Percentiles rank a stretch among this genome's conserved stretches.
phyloP scores from a whole-genome alignment of 2,888 invertebrate genomes.

The Microctonus aethiopoides region DNA sequence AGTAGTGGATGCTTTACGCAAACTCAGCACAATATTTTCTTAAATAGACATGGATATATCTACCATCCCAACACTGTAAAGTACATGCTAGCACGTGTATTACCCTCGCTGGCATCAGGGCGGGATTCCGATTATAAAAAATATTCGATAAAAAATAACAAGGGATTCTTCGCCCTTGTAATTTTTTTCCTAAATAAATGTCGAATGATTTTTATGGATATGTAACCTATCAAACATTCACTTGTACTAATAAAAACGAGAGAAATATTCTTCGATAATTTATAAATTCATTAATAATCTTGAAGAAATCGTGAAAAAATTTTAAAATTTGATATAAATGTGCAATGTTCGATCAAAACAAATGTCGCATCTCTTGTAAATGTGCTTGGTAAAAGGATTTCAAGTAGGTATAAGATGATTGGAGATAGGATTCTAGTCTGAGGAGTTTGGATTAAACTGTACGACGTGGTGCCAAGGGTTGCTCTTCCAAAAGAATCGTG shows the following conservation, averaged over 20 bases:
- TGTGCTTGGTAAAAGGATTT: slow-evolving; percentile 27
- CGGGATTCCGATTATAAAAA: not conserved
- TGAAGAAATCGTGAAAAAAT: no score
- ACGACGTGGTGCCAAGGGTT: not conserved
- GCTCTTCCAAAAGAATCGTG: not conserved
- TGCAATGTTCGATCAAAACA: slow-evolving; percentile 26
- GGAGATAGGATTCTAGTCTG: not conserved
- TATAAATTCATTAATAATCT: no score
- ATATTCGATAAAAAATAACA: slow-evolving; percentile 10
- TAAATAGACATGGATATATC: not conserved
- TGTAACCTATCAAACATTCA: no score
- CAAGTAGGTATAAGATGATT: not conserved
- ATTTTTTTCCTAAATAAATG: not conserved
- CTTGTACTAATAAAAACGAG: no score
- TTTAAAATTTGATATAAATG: slow-evolving; percentile 11
- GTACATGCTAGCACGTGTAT: not conserved
- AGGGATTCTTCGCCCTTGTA: not conserved
- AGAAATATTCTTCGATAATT: not conserved
- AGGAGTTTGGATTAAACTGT: not conserved
- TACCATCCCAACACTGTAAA: not conserved
- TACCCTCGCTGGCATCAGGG: not conserved
- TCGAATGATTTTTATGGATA: no score
- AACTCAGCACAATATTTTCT: slow-evolving; percentile 8
- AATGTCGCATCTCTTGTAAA: slow-evolving; percentile 8
- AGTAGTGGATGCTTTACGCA: slow-evolving; percentile 4